Base-by-base conservation (phyloP, 2,888 invertebrate species). In the Cephus pygmeus region DNA sequence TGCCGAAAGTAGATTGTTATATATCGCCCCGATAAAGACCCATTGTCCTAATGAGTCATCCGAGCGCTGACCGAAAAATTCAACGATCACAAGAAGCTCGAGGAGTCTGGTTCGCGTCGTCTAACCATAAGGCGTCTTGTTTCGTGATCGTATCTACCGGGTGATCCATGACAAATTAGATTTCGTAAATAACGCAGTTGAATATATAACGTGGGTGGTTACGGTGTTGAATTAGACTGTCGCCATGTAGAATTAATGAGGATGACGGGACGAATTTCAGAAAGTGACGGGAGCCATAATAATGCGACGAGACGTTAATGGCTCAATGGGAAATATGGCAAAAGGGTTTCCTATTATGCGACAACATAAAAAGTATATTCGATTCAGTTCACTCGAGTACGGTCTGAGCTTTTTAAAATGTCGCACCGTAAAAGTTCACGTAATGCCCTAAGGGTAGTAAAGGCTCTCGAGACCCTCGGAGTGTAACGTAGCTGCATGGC, bases 61-160 rank as follows among this genome's bases (percentile, higher is more conserved):
- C 33, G 34, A 34, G 71, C 71, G 71, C 33, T 11, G 71, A 71
- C 30, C 71, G 30, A 71, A 71, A 71, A 71, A 71, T 71, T 71
- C 23, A 31, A 34, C 12, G 23, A 71, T 34, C 71, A 30, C 23
- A 56, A 56, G 56, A 56, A 56, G 56, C 23, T 56, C 9, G 9
- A 56, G 9, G 23, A 23, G 56, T 71, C 30, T 34, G 71, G 30
- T 11, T 34, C 33, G 34, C 34, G 71, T 71, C 71, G 71, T 30
- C 12, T 71, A 56, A 9, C 56, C 56, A 56, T 56, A 56, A 56
- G 56, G 15, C 23, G 56, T 56, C 56, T 56, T 56, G 56, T 56
- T 56, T 56, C 56, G 23, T 56, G 56, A 56, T 23, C 23, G 23
- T 6, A 56, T 56, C 56, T 56, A 56, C 9, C 56, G 56, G 56